phyloP scores from a whole-genome alignment of 2,797 vertebrate genomes.

The Eidolon dupreanum region DNA sequence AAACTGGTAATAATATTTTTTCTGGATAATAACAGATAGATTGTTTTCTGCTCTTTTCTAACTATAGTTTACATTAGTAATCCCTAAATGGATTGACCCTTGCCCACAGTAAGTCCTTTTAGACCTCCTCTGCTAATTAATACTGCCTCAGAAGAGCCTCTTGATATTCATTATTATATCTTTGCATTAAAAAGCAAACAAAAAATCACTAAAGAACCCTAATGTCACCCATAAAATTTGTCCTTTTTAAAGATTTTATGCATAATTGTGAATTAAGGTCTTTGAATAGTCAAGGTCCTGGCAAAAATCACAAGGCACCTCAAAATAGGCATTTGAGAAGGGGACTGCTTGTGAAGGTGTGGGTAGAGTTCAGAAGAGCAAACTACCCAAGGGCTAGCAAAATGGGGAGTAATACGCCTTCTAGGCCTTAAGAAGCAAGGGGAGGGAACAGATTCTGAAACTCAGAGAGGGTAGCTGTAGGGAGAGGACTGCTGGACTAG shows the following conservation, averaged over 20 bases:
- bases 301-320: neutral
- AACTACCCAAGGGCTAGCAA: neutral
- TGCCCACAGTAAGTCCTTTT: neutral
- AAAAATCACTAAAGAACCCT: neutral
- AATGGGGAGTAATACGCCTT: neutral
- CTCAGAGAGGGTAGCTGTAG: too few relatives aligned
- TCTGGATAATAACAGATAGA: neutral
- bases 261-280: neutral
- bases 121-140: neutral
- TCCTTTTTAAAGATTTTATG: neutral
- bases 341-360: neutral
- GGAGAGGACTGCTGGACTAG: neutral
- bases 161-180: neutral
- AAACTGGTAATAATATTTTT: neutral
- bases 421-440: neutral
- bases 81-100: neutral
- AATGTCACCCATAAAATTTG: neutral
- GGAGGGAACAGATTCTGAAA: neutral
- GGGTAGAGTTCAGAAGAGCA: neutral
- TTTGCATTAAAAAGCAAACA: neutral
- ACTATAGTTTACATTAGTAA: neutral
- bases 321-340: neutral
- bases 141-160: neutral
- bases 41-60: conserved; percentile 31
- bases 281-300: neutral